phyloP scores from a whole-genome alignment of 37 sponge, comb jelly and placozoan genomes.

The Cliona cf. orientalis region DNA sequence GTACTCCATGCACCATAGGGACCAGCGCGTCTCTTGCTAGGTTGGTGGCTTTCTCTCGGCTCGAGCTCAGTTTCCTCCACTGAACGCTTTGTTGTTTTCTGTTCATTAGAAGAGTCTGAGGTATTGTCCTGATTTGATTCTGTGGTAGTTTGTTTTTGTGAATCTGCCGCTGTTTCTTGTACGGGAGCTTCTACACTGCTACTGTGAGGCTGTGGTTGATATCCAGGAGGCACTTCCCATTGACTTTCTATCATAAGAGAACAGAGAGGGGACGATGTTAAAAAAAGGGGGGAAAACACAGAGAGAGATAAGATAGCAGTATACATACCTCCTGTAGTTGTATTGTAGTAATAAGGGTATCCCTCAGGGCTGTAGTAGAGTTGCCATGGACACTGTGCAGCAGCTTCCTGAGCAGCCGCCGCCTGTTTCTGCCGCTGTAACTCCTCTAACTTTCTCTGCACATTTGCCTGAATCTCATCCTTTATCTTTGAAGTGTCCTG shows the following conservation, averaged over 20 bases:
- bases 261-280: not conserved
- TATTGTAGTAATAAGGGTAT: slow-evolving; percentile 80
- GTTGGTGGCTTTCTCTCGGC: not conserved
- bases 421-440: not conserved
- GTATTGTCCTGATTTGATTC: not conserved
- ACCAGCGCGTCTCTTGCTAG: slow-evolving; percentile 26
- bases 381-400: slow-evolving; percentile 54
- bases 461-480: not conserved
- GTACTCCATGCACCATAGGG: slow-evolving; percentile 76
- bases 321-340: slow-evolving; percentile 70
- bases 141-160: not conserved
- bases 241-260: slow-evolving; percentile 53
- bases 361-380: slow-evolving; percentile 71
- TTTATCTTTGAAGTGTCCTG: slow-evolving; percentile 4
- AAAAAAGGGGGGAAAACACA: not conserved
- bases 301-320: not conserved
- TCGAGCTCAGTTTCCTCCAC: slow-evolving; percentile 3
- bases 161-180: not conserved
- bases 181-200: too few species aligned
- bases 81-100: slow-evolving; percentile 18
- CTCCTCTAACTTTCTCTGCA: slow-evolving; percentile 5
- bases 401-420: not conserved
- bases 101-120: not conserved
- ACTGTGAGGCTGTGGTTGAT: not conserved
- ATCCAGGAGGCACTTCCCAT: slow-evolving; percentile 65